Percentiles rank a stretch among this genome's conserved stretches.
Conservation (phyloP, 2,888 invertebrate species). For the Steromphala cineraria region DNA sequence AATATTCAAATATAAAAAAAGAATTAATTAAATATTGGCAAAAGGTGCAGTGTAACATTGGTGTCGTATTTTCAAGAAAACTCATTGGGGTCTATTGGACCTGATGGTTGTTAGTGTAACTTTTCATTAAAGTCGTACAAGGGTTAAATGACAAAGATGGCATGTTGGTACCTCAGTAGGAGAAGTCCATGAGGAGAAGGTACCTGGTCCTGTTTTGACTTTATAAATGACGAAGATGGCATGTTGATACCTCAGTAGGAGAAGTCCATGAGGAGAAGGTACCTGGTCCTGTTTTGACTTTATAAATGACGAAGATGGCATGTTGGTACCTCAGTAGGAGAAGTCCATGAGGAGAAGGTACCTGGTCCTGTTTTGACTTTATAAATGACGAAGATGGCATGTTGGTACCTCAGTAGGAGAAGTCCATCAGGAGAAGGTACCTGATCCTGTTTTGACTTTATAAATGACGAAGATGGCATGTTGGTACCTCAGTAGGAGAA, state of each 20-base stretch:
- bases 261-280: background rate
- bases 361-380: background rate
- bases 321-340: background rate
- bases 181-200: background rate
- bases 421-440: background rate
- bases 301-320: background rate
- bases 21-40: no score
- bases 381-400: background rate
- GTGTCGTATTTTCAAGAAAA: no score
- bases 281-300: background rate
- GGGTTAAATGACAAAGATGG: background rate
- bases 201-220: background rate
- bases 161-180: background rate
- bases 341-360: background rate
- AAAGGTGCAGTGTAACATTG: no score
- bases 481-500: background rate
- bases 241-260: background rate
- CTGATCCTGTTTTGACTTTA: background rate
- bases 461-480: background rate
- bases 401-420: background rate
- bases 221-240: background rate
- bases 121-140: no score
- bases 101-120: no score
- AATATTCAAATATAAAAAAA: no score
- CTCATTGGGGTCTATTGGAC: no score